These are phyloP conservation scores for Pasiphila rectangulata DNA, from an alignment of 2,888 invertebrate genomes.

Conservation along the genomic window DNA sequence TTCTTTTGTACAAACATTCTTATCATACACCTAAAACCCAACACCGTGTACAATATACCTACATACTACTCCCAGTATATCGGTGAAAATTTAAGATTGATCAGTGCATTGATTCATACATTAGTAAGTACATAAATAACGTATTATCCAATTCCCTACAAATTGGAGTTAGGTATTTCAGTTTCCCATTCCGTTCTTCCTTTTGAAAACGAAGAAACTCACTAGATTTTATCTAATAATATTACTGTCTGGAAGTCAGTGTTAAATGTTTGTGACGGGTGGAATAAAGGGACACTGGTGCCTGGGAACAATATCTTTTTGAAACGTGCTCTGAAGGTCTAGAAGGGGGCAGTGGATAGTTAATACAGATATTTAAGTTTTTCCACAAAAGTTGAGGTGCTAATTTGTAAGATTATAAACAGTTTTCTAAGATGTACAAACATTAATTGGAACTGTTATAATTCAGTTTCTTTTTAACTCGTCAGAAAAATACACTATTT, in stretches of 20 bases:
- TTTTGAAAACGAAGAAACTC: constrained; percentile 32
- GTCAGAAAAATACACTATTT: no score
- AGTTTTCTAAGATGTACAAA: no score
- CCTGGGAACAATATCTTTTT: constrained; percentile 46
- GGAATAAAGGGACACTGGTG: constrained; percentile 47
- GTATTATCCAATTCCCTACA: constrained; percentile 13
- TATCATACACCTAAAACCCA: no score
- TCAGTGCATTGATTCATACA: no score
- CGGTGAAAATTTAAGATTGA: no score
- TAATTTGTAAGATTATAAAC: no score
- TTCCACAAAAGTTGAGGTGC: no score
- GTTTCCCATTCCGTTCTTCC: constrained; percentile 18
- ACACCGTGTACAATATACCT: no score
- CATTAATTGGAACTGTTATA: no score
- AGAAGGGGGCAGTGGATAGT: not conserved
- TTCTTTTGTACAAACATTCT: no score
- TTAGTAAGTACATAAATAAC: not conserved
- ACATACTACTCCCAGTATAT: no score
- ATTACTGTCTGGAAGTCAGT: constrained; percentile 60
- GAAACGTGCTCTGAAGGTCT: constrained; percentile 23
- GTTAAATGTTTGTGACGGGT: constrained; percentile 59
- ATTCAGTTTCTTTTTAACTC: no score
- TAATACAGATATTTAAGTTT: constrained; percentile 12
- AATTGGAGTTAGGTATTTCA: constrained; percentile 22
- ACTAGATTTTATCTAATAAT: constrained; percentile 56